Percentiles rank a stretch among this genome's conserved stretches.
Evolutionary conservation across 2,888 invertebrate species (phyloP).

Genomic region (Smittia aterrima): DNA sequence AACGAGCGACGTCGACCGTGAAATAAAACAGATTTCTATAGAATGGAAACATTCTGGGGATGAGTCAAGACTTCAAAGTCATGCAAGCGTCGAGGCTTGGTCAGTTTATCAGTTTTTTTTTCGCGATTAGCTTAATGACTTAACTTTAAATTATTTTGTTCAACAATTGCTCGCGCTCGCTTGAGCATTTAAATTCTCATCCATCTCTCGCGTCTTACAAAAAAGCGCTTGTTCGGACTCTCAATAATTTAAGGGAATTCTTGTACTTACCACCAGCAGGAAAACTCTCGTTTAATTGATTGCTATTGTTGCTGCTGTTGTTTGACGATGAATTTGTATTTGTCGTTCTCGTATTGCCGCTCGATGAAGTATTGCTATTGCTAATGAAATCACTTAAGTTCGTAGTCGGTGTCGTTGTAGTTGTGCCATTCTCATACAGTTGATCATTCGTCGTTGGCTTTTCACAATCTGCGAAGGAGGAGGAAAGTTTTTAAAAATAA

Average conservation of each 20-base stretch:
- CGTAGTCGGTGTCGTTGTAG: slow-evolving; percentile 40
- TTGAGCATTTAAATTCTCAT: slow-evolving; percentile 28
- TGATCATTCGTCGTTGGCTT: slow-evolving; percentile 26
- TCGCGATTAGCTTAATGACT: not conserved
- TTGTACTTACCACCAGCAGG: slow-evolving; percentile 42
- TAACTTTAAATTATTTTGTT: slow-evolving; percentile 10
- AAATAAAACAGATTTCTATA: slow-evolving; percentile 23
- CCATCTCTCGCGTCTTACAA: not conserved
- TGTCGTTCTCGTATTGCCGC: slow-evolving; percentile 38
- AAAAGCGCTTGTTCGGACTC: not conserved
- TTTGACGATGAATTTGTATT: slow-evolving; percentile 37
- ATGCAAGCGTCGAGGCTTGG: not conserved
- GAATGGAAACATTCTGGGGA: not conserved
- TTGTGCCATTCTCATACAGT: slow-evolving; percentile 14
- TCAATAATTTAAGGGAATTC: slow-evolving; percentile 9
- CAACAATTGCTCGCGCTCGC: slow-evolving; percentile 27
- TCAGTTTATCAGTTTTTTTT: slow-evolving; percentile 14
- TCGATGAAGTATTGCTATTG: slow-evolving; percentile 34
- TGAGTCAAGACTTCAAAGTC: not conserved
- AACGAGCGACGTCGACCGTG: slow-evolving; percentile 37
- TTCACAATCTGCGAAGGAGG: slow-evolving; percentile 32
- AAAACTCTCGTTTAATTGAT: slow-evolving; percentile 41
- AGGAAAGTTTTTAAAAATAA: not conserved
- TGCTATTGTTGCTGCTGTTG: slow-evolving; percentile 38
- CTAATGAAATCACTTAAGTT: slow-evolving; percentile 41